These are phyloP conservation scores for Pungitius pungitius DNA, from an alignment of 2,113 vertebrate species.

Conservation along the genomic window DNA sequence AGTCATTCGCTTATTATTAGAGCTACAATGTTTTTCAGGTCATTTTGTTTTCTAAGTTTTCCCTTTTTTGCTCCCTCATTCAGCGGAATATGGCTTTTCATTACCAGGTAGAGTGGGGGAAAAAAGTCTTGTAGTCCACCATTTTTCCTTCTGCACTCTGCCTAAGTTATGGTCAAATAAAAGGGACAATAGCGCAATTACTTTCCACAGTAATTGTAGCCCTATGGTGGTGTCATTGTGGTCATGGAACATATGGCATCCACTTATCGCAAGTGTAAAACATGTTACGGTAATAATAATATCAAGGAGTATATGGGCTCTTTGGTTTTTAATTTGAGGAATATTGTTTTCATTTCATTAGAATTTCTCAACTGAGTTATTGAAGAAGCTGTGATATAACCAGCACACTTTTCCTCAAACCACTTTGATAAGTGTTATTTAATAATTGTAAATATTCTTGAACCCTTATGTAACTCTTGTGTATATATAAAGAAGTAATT, in stretches of 20 bases:
- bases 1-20: slow-evolving; percentile 23
- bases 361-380: background rate
- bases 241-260: background rate
- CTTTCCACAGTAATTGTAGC: background rate
- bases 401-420: background rate
- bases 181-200: background rate
- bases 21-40: slow-evolving; percentile 15
- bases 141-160: slow-evolving; percentile 3
- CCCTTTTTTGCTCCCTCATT: slow-evolving; percentile 48
- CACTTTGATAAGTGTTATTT: background rate
- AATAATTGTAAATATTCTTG: background rate
- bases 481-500: background rate
- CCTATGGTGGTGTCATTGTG: background rate
- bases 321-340: background rate
- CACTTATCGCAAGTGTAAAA: background rate
- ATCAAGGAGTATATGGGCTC: background rate
- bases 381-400: background rate
- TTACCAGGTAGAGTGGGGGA: slow-evolving; percentile 55
- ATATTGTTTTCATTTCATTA: background rate
- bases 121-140: background rate
- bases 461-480: background rate
- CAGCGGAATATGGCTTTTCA: slow-evolving; percentile 63
- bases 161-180: slow-evolving; percentile 4
- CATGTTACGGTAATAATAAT: background rate
- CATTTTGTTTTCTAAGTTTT: slow-evolving; percentile 29